Evolutionary conservation across 2,113 vertebrate species (phyloP).

Genomic region (Seriola dumerili): DNA sequence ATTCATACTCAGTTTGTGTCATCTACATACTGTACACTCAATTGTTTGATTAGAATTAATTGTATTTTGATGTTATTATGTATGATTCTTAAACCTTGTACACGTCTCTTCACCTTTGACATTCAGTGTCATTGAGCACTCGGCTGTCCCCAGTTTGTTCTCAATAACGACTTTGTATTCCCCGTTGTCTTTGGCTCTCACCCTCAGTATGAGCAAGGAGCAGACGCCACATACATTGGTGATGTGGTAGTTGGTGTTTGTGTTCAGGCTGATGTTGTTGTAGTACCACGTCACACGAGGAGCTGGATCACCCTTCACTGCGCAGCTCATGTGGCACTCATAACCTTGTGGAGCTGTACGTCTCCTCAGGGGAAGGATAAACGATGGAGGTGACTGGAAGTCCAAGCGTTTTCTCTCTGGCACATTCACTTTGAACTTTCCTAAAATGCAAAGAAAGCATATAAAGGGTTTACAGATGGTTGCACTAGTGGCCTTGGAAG

Average conservation of each 20-base stretch:
- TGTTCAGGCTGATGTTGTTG: conserved; percentile 84
- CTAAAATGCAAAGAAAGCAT: conserved; percentile 75
- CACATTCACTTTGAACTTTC: conserved; percentile 66
- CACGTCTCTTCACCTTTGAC: conserved; percentile 83
- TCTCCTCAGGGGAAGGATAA: conserved; percentile 85
- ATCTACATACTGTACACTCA: not conserved
- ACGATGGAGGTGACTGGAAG: conserved; percentile 83
- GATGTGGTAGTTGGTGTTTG: conserved; percentile 83
- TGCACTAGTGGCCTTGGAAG: not conserved
- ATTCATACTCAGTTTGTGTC: not conserved
- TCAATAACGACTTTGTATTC: conserved; percentile 87
- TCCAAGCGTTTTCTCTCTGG: conserved; percentile 75
- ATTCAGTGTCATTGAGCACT: conserved; percentile 84
- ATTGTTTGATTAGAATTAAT: not conserved
- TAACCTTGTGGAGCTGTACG: conserved; percentile 87
- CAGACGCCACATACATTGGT: conserved; percentile 90
- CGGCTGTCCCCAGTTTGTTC: conserved; percentile 84
- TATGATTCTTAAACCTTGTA: not conserved
- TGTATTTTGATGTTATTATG: not conserved
- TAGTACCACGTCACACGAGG: conserved; percentile 90
- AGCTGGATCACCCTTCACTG: conserved; percentile 85
- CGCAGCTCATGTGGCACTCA: conserved; percentile 91
- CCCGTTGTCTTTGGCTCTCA: conserved; percentile 83
- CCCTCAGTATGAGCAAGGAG: conserved; percentile 86
- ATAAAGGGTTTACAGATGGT: not conserved